Percentiles rank a stretch among this genome's conserved stretches.
phyloP scores from a whole-genome alignment of 2,113 vertebrate genomes.

The Macroglossus sobrinus region DNA sequence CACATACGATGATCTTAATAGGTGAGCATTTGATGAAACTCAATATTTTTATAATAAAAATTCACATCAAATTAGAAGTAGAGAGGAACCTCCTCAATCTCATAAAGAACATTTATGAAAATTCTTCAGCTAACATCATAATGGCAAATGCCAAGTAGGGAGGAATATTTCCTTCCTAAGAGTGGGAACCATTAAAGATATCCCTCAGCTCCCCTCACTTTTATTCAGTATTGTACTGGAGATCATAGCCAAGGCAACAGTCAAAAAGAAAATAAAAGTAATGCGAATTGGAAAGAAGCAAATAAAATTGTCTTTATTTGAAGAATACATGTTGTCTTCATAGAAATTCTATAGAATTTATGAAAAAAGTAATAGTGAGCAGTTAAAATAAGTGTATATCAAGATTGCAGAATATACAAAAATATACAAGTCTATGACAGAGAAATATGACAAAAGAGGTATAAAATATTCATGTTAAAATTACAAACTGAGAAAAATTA shows the following conservation, averaged over 20 bases:
- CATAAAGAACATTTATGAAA: not conserved
- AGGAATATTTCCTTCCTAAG: not conserved
- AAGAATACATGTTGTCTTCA: not conserved
- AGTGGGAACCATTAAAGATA: not conserved
- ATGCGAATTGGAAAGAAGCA: not conserved
- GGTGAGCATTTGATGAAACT: not conserved
- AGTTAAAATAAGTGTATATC: not conserved
- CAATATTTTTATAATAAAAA: not conserved
- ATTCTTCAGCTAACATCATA: not conserved
- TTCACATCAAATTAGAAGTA: not conserved
- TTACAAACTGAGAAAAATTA: not conserved
- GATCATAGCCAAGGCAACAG: not conserved
- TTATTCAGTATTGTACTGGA: not conserved
- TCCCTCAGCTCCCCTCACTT: not conserved
- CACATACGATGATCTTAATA: not conserved
- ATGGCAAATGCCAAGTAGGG: not conserved
- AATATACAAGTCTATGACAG: not conserved
- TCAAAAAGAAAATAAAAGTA: not conserved
- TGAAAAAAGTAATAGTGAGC: not conserved
- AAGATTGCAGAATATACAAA: not conserved
- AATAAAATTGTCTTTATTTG: not conserved
- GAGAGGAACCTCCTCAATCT: not conserved
- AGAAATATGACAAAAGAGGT: not conserved
- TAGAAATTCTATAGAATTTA: not conserved
- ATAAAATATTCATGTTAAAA: not conserved